phyloP scores from a whole-genome alignment of 2,888 invertebrate species.

The Drosophila niveifrons region DNA sequence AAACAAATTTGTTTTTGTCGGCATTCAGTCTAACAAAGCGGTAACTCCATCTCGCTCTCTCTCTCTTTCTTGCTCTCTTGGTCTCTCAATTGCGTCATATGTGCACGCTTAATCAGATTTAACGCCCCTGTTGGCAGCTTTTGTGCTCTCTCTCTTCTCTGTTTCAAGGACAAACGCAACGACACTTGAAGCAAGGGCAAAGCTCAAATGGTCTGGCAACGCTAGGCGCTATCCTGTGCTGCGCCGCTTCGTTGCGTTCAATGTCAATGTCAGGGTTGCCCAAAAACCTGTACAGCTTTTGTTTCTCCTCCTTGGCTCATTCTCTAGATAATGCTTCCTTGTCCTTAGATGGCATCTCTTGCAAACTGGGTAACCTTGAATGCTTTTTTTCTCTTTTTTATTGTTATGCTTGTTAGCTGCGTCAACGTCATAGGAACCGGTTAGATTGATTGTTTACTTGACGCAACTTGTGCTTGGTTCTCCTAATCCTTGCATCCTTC shows the following conservation, averaged over 20 bases:
- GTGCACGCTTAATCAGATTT: conserved; percentile 39
- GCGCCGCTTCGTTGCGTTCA: conserved; percentile 37
- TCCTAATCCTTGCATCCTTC: conserved; percentile 15
- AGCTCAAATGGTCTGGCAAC: conserved; percentile 53
- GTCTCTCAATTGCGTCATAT: conserved; percentile 68
- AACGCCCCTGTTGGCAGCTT: conserved; percentile 25
- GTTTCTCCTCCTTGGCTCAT: conserved; percentile 3
- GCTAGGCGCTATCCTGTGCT: conserved; percentile 34
- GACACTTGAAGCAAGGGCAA: conserved; percentile 34
- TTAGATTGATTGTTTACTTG: conserved; percentile 48
- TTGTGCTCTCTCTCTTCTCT: conserved; percentile 11
- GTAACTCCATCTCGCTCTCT: background rate
- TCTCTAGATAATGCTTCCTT: background rate
- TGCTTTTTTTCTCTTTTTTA: conserved; percentile 8
- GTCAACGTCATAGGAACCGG: conserved; percentile 71
- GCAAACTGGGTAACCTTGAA: conserved; percentile 62
- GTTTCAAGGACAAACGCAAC: conserved; percentile 54
- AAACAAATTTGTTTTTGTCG: conserved; percentile 44
- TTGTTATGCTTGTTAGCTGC: conserved; percentile 17
- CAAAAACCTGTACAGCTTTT: conserved; percentile 54
- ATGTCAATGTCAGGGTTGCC: conserved; percentile 64
- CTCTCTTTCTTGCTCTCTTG: background rate
- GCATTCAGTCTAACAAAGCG: conserved; percentile 45
- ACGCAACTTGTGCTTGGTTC: conserved; percentile 4
- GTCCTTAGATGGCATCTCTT: conserved; percentile 29